Conservation (phyloP, 2,888 invertebrate species). For the Anodontia alba region DNA sequence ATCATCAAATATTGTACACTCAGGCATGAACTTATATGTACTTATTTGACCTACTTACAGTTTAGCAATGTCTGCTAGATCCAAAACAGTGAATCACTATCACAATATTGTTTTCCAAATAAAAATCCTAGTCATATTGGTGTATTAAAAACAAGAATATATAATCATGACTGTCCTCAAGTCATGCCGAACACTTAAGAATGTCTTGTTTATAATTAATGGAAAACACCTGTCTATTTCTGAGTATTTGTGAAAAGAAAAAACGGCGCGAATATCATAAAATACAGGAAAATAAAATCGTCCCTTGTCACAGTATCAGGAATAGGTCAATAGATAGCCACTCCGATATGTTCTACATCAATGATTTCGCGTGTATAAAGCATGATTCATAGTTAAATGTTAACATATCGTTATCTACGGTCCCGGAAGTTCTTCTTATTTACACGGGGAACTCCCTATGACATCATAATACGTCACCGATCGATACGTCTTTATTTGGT, state of each 20-base stretch:
- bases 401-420: slow-evolving; percentile 18
- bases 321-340: slow-evolving; percentile 2
- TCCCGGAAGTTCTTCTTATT: slow-evolving; percentile 48
- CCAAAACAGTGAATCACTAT: background rate
- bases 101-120: background rate
- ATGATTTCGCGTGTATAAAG: slow-evolving; percentile 3
- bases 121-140: background rate
- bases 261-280: background rate
- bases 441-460: slow-evolving; percentile 42
- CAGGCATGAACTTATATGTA: no score
- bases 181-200: background rate
- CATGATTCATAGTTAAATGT: slow-evolving; percentile 11
- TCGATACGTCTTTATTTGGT: slow-evolving; percentile 19
- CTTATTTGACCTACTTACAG: background rate
- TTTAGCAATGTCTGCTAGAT: background rate
- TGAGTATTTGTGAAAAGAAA: background rate
- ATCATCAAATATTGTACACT: no score
- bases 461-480: slow-evolving; percentile 33
- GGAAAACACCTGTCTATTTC: background rate
- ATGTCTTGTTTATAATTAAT: no score
- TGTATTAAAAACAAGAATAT: background rate
- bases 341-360: slow-evolving; percentile 17
- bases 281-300: background rate
- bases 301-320: background rate
- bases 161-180: no score